A percentile compares a stretch with the other conserved stretches of the same genome.
Conservation (phyloP, 2,888 invertebrate genomes). For the Pristionchus entomophagus region DNA sequence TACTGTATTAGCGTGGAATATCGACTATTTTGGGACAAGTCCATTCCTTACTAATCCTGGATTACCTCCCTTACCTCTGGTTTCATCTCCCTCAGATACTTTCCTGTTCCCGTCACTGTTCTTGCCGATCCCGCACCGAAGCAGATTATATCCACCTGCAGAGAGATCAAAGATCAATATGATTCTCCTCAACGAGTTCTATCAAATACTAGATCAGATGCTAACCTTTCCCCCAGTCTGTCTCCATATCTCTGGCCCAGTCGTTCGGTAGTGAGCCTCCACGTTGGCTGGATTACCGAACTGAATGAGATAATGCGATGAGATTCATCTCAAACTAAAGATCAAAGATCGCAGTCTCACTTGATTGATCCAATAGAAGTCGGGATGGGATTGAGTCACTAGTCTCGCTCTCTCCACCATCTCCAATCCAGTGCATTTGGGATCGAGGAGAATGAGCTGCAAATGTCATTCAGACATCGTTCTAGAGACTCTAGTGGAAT, state of each 20-base stretch:
- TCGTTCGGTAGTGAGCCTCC: constrained; percentile 69
- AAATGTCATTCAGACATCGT: not conserved
- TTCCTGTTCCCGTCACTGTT: constrained; percentile 63
- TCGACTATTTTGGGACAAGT: no score
- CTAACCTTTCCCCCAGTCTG: constrained; percentile 71
- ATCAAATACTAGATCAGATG: not conserved
- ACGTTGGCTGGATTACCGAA: constrained; percentile 72
- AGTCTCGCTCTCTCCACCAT: not conserved
- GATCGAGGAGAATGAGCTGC: constrained; percentile 42
- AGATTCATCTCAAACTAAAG: not conserved
- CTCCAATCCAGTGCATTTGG: not conserved
- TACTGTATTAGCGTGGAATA: no score
- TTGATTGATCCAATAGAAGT: constrained; percentile 46
- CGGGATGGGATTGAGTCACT: constrained; percentile 18
- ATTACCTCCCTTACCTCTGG: constrained; percentile 50
- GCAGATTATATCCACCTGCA: constrained; percentile 67
- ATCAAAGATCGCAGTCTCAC: not conserved
- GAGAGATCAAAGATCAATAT: not conserved
- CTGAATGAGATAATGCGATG: constrained; percentile 51
- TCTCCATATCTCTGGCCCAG: constrained; percentile 74
- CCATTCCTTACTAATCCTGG: not conserved
- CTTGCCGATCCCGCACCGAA: constrained; percentile 73
- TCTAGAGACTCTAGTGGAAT: not conserved
- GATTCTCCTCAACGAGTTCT: not conserved
- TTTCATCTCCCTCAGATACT: constrained; percentile 58